These are phyloP conservation scores for Pempheris klunzingeri DNA, from an alignment of 2,797 vertebrate species.

Conservation along the genomic window DNA sequence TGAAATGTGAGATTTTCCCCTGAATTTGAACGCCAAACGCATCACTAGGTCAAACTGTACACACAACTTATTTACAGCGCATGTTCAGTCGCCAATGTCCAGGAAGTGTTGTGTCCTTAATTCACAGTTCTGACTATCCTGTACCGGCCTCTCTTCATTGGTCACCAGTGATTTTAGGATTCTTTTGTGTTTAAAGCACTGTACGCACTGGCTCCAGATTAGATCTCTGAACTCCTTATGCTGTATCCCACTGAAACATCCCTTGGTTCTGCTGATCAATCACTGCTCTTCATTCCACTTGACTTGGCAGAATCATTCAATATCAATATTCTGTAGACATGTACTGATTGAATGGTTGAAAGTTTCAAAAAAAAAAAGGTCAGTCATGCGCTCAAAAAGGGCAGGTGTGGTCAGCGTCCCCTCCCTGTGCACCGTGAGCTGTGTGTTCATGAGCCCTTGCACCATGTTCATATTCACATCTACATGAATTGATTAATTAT, in stretches of 20 bases:
- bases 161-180: too few relatives aligned
- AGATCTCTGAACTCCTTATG: not conserved
- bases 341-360: not conserved
- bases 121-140: too few relatives aligned
- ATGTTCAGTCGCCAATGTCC: not conserved
- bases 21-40: not conserved
- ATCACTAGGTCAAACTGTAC: not conserved
- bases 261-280: not conserved
- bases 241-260: not conserved
- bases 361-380: constrained; percentile 3
- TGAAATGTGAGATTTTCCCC: not conserved
- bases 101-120: not conserved
- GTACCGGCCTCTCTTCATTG: not conserved
- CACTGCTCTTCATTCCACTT: not conserved
- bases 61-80: not conserved
- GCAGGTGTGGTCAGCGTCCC: not conserved
- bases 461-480: constrained; percentile 39
- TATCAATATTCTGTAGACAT: not conserved
- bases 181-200: not conserved
- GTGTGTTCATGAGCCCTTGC: not conserved
- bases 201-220: not conserved
- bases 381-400: not conserved
- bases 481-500: constrained; percentile 47
- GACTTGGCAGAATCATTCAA: not conserved
- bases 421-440: not conserved